A percentile compares a stretch with the other conserved stretches of the same genome.
These are phyloP conservation scores for Temnothorax unifasciatus DNA, from an alignment of 2,888 invertebrate species.

Conservation along the genomic window DNA sequence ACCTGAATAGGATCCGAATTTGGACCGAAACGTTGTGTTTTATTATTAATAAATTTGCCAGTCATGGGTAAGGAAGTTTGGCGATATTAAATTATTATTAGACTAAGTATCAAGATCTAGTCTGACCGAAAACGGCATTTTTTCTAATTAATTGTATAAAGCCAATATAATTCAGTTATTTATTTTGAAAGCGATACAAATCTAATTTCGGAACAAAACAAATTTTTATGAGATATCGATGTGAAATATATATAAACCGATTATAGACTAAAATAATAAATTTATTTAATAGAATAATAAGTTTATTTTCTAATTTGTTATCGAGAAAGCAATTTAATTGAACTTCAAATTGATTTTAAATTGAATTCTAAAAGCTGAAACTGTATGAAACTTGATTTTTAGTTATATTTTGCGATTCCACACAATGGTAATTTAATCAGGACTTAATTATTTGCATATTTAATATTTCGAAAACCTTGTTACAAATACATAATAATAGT, in stretches of 20 bases:
- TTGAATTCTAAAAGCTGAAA: background rate
- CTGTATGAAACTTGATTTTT: background rate
- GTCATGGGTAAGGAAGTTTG: too few relatives aligned
- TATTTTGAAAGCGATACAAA: background rate
- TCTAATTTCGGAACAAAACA: background rate
- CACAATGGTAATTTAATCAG: background rate
- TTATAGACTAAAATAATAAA: background rate
- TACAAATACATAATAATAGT: background rate
- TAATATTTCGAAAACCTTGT: background rate
- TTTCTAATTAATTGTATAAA: too few relatives aligned
- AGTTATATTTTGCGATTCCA: background rate
- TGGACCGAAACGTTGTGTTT: too few relatives aligned
- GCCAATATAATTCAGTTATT: background rate
- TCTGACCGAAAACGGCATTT: too few relatives aligned
- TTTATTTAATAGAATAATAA: too few relatives aligned
- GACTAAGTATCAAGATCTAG: too few relatives aligned
- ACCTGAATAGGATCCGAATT: too few relatives aligned
- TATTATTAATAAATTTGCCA: too few relatives aligned
- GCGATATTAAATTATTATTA: too few relatives aligned
- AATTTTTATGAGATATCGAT: background rate
- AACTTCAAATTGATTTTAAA: background rate
- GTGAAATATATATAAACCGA: background rate
- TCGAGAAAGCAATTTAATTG: background rate
- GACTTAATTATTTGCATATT: background rate
- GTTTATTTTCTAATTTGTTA: background rate